Percentiles rank a stretch among this genome's conserved stretches.
phyloP scores from a whole-genome alignment of 2,888 invertebrate species.

The Ophion slaviceki region DNA sequence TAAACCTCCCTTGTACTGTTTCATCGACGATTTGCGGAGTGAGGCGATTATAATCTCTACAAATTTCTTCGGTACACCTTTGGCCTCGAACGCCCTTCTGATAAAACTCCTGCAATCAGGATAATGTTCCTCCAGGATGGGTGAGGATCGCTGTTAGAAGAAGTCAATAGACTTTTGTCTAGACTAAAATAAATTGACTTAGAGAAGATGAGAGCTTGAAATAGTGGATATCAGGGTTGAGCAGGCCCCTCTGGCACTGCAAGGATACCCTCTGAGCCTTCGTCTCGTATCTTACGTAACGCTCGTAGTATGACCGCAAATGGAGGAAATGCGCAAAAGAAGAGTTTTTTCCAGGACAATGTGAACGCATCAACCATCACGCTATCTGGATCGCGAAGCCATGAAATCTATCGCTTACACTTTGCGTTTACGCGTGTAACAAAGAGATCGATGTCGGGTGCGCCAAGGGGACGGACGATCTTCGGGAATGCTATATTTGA shows the following conservation, averaged over 20 bases:
- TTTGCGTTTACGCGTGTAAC: constrained; percentile 10
- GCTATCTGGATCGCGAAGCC: background rate
- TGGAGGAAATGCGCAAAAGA: constrained; percentile 11
- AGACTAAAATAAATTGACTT: background rate
- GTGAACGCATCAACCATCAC: constrained; percentile 1
- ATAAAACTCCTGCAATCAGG: constrained; percentile 44
- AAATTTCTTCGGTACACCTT: background rate
- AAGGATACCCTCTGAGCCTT: background rate
- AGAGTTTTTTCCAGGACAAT: background rate
- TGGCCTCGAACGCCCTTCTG: constrained; percentile 8
- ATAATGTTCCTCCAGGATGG: constrained; percentile 27
- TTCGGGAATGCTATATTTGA: background rate
- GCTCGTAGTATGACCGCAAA: background rate
- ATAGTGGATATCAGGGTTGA: constrained; percentile 5
- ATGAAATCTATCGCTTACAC: background rate
- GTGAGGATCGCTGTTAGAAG: constrained; percentile 3
- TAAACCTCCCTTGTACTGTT: no score
- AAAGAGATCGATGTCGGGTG: constrained; percentile 5
- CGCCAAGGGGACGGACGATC: background rate
- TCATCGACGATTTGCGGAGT: no score
- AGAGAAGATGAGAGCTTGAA: no score
- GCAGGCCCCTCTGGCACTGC: background rate
- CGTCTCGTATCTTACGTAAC: no score
- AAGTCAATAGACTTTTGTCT: background rate
- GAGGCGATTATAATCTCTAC: no score